Evolutionary conservation across 64 coral and sea anemone genomes (phyloP).

Genomic region (Pocillopora verrucosa): DNA sequence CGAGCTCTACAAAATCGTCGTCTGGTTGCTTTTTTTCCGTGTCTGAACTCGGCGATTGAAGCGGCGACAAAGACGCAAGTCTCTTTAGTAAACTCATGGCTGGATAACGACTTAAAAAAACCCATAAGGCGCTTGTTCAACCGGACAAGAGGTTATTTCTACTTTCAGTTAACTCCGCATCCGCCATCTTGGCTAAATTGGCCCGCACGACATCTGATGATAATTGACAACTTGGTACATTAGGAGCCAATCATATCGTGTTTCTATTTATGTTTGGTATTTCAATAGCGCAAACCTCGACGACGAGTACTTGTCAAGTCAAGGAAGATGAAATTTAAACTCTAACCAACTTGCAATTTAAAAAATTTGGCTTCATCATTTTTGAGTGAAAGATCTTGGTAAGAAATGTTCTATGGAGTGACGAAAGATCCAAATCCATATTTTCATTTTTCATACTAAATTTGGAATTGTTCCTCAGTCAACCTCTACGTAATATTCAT

Average conservation of each 20-base stretch:
- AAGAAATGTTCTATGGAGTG: too few species aligned
- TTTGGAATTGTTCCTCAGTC: too few species aligned
- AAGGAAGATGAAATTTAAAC: too few species aligned
- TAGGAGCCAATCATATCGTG: not conserved
- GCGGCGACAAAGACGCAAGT: slow-evolving; percentile 63
- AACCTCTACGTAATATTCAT: too few species aligned
- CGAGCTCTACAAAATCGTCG: slow-evolving; percentile 15
- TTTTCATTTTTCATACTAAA: too few species aligned
- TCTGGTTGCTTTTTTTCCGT: slow-evolving; percentile 55
- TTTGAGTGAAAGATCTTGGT: not conserved
- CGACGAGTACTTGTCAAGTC: too few species aligned
- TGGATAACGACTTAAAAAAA: not conserved
- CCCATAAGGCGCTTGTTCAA: slow-evolving; percentile 2
- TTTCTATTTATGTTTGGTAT: not conserved
- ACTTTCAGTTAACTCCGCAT: not conserved
- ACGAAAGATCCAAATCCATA: too few species aligned
- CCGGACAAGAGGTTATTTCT: not conserved
- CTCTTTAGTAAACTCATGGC: slow-evolving; percentile 89
- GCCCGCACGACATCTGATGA: not conserved
- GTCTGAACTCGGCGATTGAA: slow-evolving; percentile 53
- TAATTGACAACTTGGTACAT: slow-evolving; percentile 16
- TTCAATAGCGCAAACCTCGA: not conserved
- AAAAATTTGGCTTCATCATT: too few species aligned
- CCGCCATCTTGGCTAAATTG: slow-evolving; percentile 22
- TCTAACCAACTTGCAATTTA: too few species aligned